Percentiles rank a stretch among this genome's conserved stretches.
phyloP scores from a whole-genome alignment of 2,888 invertebrate genomes.

The Frankliniella fusca region DNA sequence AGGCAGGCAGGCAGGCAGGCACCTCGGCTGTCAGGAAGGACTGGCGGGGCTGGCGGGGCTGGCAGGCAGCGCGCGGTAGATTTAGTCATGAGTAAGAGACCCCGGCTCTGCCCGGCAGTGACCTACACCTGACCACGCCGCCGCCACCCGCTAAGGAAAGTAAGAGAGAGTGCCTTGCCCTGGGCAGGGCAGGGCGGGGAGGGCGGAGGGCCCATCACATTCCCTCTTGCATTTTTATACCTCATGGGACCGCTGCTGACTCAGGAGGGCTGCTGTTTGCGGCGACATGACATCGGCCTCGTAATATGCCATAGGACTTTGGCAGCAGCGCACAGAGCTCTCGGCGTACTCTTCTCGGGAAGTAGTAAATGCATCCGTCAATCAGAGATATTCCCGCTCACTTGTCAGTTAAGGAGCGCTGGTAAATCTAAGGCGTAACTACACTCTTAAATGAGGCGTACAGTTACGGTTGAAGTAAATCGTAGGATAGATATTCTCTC shows the following conservation, averaged over 20 bases:
- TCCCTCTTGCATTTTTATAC: no score
- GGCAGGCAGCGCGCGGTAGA: neutral
- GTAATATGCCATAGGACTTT: neutral
- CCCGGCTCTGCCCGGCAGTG: neutral
- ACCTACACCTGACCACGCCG: constrained; percentile 9
- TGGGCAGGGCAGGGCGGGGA: neutral
- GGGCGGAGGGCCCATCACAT: no score
- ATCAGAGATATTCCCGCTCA: no score
- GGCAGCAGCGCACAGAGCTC: neutral
- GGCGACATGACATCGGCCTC: neutral
- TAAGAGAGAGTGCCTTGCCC: constrained; percentile 7
- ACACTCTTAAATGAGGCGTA: no score
- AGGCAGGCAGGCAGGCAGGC: neutral
- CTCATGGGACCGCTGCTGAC: no score
- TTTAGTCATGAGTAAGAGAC: constrained; percentile 25
- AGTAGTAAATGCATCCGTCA: no score
- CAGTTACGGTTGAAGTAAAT: no score
- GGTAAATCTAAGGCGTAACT: no score
- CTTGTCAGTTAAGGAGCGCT: no score
- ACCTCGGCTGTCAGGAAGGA: neutral
- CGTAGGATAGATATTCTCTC: no score
- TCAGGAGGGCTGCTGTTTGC: neutral
- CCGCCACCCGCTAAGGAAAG: neutral
- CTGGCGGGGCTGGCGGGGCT: neutral
- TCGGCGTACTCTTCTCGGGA: no score